phyloP scores from a whole-genome alignment of 2,888 invertebrate genomes.

The Harmothoe impar region DNA sequence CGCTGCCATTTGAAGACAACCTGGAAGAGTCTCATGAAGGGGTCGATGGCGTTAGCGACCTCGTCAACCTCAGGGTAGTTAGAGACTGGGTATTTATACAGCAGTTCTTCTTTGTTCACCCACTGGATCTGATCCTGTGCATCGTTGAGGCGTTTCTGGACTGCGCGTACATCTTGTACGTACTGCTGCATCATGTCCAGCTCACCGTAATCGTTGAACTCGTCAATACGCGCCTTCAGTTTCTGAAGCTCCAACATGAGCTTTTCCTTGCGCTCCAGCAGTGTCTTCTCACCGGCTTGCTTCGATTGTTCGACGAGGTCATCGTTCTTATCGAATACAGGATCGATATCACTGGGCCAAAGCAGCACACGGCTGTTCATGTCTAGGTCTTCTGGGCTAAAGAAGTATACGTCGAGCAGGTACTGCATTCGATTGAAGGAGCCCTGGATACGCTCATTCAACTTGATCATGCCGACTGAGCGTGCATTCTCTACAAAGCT shows the following conservation, averaged over 20 bases:
- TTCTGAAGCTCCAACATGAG: conserved; percentile 89
- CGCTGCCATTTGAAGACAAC: conserved; percentile 90
- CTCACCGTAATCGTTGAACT: conserved; percentile 93
- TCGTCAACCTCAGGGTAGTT: conserved; percentile 91
- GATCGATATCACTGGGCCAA: conserved; percentile 92
- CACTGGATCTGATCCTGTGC: conserved; percentile 91
- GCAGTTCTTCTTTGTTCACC: conserved; percentile 94
- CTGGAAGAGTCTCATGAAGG: conserved; percentile 85
- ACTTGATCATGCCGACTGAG: conserved; percentile 88
- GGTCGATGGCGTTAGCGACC: conserved; percentile 87
- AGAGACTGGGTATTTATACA: conserved; percentile 92
- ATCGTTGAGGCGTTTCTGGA: conserved; percentile 89
- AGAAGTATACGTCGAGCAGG: conserved; percentile 90
- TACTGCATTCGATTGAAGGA: conserved; percentile 81
- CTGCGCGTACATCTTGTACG: conserved; percentile 88
- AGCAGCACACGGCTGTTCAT: conserved; percentile 91
- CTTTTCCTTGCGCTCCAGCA: conserved; percentile 88
- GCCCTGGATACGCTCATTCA: conserved; percentile 88
- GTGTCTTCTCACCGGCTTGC: conserved; percentile 91
- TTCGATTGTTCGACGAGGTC: conserved; percentile 91
- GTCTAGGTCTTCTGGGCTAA: conserved; percentile 90
- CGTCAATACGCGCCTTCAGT: conserved; percentile 89
- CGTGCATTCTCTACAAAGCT: conserved; percentile 92
- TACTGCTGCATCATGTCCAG: conserved; percentile 91
- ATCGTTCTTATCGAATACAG: conserved; percentile 92